A percentile compares a stretch with the other conserved stretches of the same genome.
phyloP scores from a whole-genome alignment of 1,140 invertebrate species.

The Manduca sexta region DNA sequence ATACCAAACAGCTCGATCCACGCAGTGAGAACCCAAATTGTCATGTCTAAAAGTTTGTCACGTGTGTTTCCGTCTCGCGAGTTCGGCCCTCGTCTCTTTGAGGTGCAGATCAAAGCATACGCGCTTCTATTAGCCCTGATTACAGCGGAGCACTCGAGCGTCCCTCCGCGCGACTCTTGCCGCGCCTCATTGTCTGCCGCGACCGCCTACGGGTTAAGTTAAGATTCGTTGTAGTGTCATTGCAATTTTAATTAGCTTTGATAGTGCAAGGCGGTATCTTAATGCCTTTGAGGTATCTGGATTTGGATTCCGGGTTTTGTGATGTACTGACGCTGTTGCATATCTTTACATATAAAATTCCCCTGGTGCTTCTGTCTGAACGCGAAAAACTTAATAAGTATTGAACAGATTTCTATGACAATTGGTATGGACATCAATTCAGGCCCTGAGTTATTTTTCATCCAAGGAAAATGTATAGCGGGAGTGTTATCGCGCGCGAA shows the following conservation, averaged over 20 bases:
- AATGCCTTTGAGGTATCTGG: too few species aligned
- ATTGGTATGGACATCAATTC: too few species aligned
- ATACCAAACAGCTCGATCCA: too few species aligned
- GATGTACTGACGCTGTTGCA: too few species aligned
- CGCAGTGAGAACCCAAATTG: not conserved
- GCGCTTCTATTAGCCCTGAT: constrained; percentile 70
- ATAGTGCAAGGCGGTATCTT: constrained; percentile 7
- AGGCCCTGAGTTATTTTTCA: too few species aligned
- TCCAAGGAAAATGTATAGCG: too few species aligned
- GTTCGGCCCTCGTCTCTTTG: constrained; percentile 56
- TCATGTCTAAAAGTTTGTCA: constrained; percentile 26
- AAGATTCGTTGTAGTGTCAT: constrained; percentile 52
- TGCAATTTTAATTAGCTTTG: constrained; percentile 60
- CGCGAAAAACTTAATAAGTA: too few species aligned
- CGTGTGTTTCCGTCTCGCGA: constrained; percentile 31
- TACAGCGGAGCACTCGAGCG: constrained; percentile 48
- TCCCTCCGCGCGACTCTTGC: constrained; percentile 15
- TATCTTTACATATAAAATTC: too few species aligned
- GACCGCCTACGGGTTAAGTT: constrained; percentile 34
- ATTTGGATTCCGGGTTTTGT: too few species aligned
- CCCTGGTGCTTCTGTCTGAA: too few species aligned
- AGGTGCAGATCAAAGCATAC: constrained; percentile 66
- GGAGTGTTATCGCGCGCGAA: too few species aligned
- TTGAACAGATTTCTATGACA: too few species aligned
- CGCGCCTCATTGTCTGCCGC: constrained; percentile 38